These are phyloP conservation scores for Malacoctenus gilli DNA, from an alignment of 2,797 vertebrate species.

Conservation along the genomic window DNA sequence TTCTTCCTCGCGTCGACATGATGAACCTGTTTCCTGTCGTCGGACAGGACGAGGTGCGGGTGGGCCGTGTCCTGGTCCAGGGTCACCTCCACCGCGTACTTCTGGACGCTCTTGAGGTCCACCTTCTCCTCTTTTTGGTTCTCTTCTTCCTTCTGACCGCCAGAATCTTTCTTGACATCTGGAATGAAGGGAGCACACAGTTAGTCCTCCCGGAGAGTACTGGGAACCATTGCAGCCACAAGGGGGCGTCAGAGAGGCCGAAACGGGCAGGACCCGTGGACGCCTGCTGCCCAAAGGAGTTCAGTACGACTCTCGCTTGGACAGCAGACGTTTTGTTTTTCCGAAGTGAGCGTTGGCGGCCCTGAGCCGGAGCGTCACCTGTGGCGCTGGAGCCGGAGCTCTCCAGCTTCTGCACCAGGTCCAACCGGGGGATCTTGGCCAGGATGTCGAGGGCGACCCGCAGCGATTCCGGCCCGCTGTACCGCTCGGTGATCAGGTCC, in stretches of 20 bases:
- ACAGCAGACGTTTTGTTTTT: no score
- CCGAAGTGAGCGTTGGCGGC: no score
- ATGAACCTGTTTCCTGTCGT: constrained; percentile 9
- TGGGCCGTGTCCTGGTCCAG: constrained; percentile 30
- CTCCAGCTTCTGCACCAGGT: not conserved
- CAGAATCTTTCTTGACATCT: not conserved
- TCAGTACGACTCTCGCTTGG: no score
- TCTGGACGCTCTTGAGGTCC: constrained; percentile 9
- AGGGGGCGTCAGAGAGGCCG: no score
- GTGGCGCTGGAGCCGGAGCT: no score
- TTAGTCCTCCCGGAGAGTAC: no score
- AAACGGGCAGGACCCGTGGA: no score
- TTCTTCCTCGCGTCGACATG: not conserved
- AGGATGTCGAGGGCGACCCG: not conserved
- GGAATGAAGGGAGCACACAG: not conserved
- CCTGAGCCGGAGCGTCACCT: no score
- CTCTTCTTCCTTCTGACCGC: not conserved
- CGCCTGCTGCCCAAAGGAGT: no score
- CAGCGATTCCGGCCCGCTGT: not conserved
- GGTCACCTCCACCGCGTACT: constrained; percentile 31
- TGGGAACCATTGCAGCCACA: no score
- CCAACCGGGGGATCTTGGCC: not conserved
- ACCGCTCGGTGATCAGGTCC: constrained; percentile 24
- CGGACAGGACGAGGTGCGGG: constrained; percentile 11
- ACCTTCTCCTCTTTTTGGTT: constrained; percentile 1